Evolutionary conservation across 1,140 invertebrate species (phyloP).

Genomic region (Diorhabda carinulata): DNA sequence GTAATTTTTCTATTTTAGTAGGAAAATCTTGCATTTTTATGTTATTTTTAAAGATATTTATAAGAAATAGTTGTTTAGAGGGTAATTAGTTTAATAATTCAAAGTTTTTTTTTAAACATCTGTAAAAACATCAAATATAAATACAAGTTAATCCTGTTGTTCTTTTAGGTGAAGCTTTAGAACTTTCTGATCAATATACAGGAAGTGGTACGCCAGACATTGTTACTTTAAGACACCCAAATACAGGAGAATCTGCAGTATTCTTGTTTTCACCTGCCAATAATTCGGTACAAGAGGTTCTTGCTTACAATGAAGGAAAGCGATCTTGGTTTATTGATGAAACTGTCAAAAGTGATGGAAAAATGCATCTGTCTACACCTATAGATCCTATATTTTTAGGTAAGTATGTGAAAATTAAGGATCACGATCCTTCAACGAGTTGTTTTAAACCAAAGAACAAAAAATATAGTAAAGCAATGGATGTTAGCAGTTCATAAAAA

Average conservation of each 20-base stretch:
- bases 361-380: slow-evolving; percentile 65
- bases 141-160: too few relatives aligned
- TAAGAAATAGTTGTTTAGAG: too few relatives aligned
- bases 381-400: slow-evolving; percentile 69
- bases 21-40: too few relatives aligned
- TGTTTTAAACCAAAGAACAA: too few relatives aligned
- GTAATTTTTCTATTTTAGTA: too few relatives aligned
- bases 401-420: slow-evolving; percentile 30
- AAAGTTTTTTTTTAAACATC: too few relatives aligned
- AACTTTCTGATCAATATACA: slow-evolving; percentile 52
- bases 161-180: slow-evolving; percentile 48
- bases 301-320: slow-evolving; percentile 63
- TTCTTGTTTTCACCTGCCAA: slow-evolving; percentile 59
- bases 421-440: too few relatives aligned
- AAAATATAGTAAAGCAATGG: too few relatives aligned
- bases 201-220: slow-evolving; percentile 66
- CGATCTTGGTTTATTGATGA: slow-evolving; percentile 69
- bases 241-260: slow-evolving; percentile 56
- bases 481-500: too few relatives aligned
- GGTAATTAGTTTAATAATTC: too few relatives aligned
- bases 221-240: slow-evolving; percentile 67
- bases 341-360: slow-evolving; percentile 70
- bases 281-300: slow-evolving; percentile 60
- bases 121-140: too few relatives aligned
- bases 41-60: too few relatives aligned